These are phyloP conservation scores for Cheilosia scutellata DNA, from an alignment of 2,888 invertebrate genomes.

Conservation along the genomic window DNA sequence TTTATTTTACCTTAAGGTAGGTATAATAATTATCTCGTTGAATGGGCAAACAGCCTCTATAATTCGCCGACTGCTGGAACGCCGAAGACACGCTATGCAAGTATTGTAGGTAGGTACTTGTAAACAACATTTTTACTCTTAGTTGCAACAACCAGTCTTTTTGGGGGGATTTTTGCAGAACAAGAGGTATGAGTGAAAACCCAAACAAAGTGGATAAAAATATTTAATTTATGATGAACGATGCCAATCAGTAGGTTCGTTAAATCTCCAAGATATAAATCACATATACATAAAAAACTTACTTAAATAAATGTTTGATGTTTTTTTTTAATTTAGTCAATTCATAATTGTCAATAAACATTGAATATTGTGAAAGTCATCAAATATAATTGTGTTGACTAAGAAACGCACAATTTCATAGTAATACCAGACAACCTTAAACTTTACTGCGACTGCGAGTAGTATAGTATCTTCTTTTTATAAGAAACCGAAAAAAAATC, in stretches of 20 bases:
- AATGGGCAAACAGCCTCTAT: too few species aligned
- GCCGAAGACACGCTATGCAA: too few species aligned
- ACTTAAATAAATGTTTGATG: background rate
- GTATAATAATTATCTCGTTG: too few species aligned
- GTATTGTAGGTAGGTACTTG: too few species aligned
- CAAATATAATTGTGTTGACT: slow-evolving; percentile 36
- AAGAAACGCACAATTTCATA: slow-evolving; percentile 53
- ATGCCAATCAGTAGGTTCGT: background rate
- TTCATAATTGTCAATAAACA: slow-evolving; percentile 52
- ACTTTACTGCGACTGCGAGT: slow-evolving; percentile 37
- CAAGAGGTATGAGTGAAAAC: background rate
- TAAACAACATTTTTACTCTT: too few species aligned
- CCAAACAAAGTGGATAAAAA: background rate
- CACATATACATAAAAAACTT: too few species aligned
- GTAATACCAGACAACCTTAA: slow-evolving; percentile 64
- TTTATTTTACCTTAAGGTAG: too few species aligned
- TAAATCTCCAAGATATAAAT: background rate
- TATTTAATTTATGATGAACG: background rate
- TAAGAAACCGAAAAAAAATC: slow-evolving; percentile 49
- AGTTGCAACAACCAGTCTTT: too few species aligned
- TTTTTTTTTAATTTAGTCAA: background rate
- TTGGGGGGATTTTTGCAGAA: too few species aligned
- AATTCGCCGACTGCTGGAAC: too few species aligned
- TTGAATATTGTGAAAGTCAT: slow-evolving; percentile 69
- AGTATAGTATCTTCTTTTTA: slow-evolving; percentile 28